These are phyloP conservation scores for Spinus pinus DNA, from an alignment of 2,797 vertebrate genomes.

Conservation along the genomic window DNA sequence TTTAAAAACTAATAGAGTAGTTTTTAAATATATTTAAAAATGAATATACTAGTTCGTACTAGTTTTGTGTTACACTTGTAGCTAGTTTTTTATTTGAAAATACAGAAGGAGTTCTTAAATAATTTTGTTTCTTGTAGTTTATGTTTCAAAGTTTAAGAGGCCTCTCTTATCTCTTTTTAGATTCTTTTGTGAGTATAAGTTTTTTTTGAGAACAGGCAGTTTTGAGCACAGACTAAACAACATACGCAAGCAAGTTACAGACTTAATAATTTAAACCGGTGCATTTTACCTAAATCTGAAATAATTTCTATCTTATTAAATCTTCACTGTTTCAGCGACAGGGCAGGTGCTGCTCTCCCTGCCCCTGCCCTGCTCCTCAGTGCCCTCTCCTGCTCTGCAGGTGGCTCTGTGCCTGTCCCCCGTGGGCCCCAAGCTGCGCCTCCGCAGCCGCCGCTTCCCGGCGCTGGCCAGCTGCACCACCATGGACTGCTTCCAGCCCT, in stretches of 20 bases:
- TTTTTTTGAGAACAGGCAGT: not conserved
- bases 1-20: no score
- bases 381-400: slow-evolving; percentile 53
- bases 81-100: no score
- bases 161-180: not conserved
- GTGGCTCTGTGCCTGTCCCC: slow-evolving; percentile 93
- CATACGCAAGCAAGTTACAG: not conserved
- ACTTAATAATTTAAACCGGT: not conserved
- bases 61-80: no score
- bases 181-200: not conserved
- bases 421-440: slow-evolving; percentile 84
- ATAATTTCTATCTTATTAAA: no score
- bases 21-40: no score
- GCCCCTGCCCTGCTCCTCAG: not conserved
- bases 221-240: not conserved
- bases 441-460: slow-evolving; percentile 89
- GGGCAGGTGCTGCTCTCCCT: not conserved
- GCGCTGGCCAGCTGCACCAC: slow-evolving; percentile 86
- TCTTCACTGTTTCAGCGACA: not conserved
- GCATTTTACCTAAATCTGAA: not conserved
- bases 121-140: not conserved
- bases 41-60: no score
- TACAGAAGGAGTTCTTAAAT: no score
- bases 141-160: not conserved
- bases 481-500: slow-evolving; percentile 94